Base-by-base conservation (phyloP, 92 coral and sea anemone species). In the Porites evermanni region DNA sequence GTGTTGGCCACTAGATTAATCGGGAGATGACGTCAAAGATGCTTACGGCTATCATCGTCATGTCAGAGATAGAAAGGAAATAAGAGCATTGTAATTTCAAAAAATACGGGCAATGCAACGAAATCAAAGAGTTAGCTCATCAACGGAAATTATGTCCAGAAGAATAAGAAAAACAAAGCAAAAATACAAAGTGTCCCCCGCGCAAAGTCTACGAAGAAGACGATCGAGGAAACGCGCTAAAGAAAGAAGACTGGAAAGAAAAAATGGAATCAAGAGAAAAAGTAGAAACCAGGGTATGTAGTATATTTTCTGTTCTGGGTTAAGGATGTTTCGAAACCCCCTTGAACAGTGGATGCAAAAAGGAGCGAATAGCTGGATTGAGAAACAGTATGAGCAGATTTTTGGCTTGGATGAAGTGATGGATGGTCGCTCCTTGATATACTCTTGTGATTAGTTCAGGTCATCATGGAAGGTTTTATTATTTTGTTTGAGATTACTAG, bases 101-200 rank as follows among this genome's bases (percentile, higher is more conserved):
- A 52, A 26, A 19, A 53, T 1, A 8, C 56, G 2, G 21, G 19
- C 60, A 53, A 2, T 50, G 29, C 20, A 16, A 17, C 1, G 20
- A 1, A 74, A 20, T 13, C 21, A 44, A 11, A 52, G 14, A 32
- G 78, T 12, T 32, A 53, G 53, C 12, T 4, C 7, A 12, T 67
- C 13, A 23, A 1, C 4, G 12, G 50, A 12, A 24, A 67, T 53
- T 16, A 74, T 74, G 78, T 19, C 78, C 19, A 20, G 47, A 53
- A 74, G 63, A 53, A 63, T 29, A 8, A 74, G 78, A 13, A 74
- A 74, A 14, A 52, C 78, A 60, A 18, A 44, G 78, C 78, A 53
- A 74, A 52, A 18, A 58, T 74, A 74, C 38, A 53, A 23, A 23
- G 78, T 74, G 26, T 53, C 78, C n/a, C 78, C 78, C 44, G 78